Base-by-base conservation (phyloP, 2,113 vertebrate species). In the Circaetus cinerascens region DNA sequence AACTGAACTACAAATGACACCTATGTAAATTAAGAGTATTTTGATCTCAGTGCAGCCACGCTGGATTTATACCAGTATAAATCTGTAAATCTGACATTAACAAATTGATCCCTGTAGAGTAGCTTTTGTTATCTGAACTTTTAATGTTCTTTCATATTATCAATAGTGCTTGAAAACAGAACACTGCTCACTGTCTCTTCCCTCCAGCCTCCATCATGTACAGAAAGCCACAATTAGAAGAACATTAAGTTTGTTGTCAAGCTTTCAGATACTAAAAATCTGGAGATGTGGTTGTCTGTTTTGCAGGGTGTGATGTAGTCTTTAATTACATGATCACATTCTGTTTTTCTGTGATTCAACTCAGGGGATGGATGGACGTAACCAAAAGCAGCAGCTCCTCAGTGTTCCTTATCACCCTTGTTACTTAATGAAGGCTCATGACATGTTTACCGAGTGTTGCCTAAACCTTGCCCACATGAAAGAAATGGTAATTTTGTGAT, bases 11-110 rank as follows among this genome's bases (percentile, higher is more conserved):
- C 57, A 94, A 92, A 64, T 95, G 92, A 82, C 93, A 96, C 77
- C 66, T 92, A 81, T 90, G 84, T 78, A 95, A 96, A 93, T 94
- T 68, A 79, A 76, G 40, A 73, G 38, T 50, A 92, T 94, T 96
- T 96, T 94, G 74, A 95, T 96, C 81, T 94, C 50, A 69, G 30
- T 79, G 62, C 34, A 95, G 48, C 81, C 75, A 94, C 75, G 46
- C 62, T 93, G 92, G 57, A 95, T 93, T 94, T 85, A 88, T 68
- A 66, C 48, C n/a, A 56, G 78, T 62, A 38, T 46, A 85, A 94
- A 68, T 74, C 68, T 93, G 57, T 79, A 91, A 96, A 75, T 63
- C 48, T 96, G 93, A 87, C 87, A 68, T 85, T 93, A 94, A 94
- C 64, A 89, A 93, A 96, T 85, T 91, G 85, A 95, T 92, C 66